phyloP scores from a whole-genome alignment of 2,797 vertebrate genomes.

The Galagoides demidoff region DNA sequence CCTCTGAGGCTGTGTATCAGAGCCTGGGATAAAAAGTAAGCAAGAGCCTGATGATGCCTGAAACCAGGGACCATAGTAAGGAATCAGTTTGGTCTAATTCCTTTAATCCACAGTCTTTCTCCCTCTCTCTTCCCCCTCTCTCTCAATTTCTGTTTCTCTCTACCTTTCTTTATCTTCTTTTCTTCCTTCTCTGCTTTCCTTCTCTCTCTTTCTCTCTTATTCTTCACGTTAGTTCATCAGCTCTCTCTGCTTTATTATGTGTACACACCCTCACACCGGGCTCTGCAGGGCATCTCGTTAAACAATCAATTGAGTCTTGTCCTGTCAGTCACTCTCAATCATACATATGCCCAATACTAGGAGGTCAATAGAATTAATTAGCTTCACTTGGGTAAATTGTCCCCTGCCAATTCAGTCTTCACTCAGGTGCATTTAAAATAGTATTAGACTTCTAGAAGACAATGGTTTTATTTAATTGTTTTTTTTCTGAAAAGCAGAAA shows the following conservation, averaged over 20 bases:
- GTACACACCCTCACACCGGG: neutral
- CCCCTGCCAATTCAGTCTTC: neutral
- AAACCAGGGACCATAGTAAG: neutral
- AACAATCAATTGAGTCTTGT: neutral
- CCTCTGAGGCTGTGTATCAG: neutral
- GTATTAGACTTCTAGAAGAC: neutral
- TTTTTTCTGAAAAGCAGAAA: neutral
- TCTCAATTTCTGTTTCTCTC: neutral
- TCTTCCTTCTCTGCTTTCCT: rapidly evolving
- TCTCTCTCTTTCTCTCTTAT: neutral
- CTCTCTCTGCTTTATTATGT: neutral
- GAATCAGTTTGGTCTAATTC: neutral
- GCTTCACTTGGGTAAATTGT: neutral
- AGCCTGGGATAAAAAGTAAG: neutral
- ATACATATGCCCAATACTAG: neutral
- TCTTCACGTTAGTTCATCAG: neutral
- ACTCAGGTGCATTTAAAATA: neutral
- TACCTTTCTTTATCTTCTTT: neutral
- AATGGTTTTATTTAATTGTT: neutral
- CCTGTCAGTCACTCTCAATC: neutral
- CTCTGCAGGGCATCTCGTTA: neutral
- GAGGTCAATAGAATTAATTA: neutral
- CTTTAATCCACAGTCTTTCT: neutral
- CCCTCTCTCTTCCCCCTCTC: neutral
- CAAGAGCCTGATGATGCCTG: neutral